Evolutionary conservation across 2,888 invertebrate species (phyloP), one percentile per base, ranked within the genome.

Genomic region (Chirona hameri): DNA sequence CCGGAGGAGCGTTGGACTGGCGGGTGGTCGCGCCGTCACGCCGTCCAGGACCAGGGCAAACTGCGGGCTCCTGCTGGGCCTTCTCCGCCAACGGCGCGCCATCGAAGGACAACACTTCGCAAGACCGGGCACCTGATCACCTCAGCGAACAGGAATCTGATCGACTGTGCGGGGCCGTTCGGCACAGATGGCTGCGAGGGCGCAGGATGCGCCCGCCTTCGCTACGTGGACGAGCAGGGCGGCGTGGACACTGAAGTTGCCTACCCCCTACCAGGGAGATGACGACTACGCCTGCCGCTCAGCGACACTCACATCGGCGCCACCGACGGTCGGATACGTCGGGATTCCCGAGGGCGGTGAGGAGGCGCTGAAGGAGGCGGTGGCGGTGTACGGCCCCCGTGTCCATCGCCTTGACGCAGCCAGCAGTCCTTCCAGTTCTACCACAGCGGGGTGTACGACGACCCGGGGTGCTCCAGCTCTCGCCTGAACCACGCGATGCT

Each of bases 1-100:
- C 97, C 97, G 0, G 88, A 89, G 0, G 0, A 91, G 91, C 83
- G 97, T 94, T 88, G 98, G 98, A 98, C 88, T 98, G 98, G 98
- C 91, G 97, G 81, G 90, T 92, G 12, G 91, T 92, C 84, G 91
- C 82, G 95, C 91, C 0, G 95, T 98, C 5, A 95, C 0, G 91
- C 92, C 82, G 97, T 98, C 0, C 98, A 98, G 88, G 91, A 98
- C 89, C 98, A 98, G 88, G 90, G 24, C 60, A 1, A 1, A 1
- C 60, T 60, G 60, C 60, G 60, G 60, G 60, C n/a, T 60, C 60
- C 24, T 60, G n/a, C 60, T 60, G 60, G 60, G 60, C 60, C 60
- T 60, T 60, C 60, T 60, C 60, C 24, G 60, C 60, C 24, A 9
- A 21, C 24, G 60, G n/a, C 24, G 60, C 60, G 24, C 21, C n/a